phyloP scores from a whole-genome alignment of 37 sponge, comb jelly and placozoan genomes.

The Corticium candelabrum region DNA sequence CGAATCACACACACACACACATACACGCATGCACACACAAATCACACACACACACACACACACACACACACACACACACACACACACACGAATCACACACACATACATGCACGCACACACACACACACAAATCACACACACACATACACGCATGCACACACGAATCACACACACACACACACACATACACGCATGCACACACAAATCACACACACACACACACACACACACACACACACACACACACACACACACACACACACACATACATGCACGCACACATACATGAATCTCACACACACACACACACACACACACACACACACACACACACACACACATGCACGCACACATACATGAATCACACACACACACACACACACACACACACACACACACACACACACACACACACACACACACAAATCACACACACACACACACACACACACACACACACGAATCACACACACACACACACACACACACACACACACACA shows the following conservation, averaged over 20 bases:
- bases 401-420: conserved; percentile 3
- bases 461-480: too few relatives aligned
- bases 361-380: conserved; percentile 5
- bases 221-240: conserved; percentile 3
- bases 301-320: conserved; percentile 5
- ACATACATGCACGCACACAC: too few relatives aligned
- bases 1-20: background rate
- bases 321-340: conserved; percentile 5
- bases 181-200: conserved; percentile 11
- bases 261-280: background rate
- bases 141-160: background rate
- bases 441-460: conserved; percentile 7
- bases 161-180: background rate
- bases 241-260: too few relatives aligned
- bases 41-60: background rate
- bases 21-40: conserved; percentile 9
- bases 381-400: conserved; percentile 5
- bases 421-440: background rate
- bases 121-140: background rate
- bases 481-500: conserved; percentile 5
- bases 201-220: too few relatives aligned
- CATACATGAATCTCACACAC: background rate
- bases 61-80: background rate
- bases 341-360: too few relatives aligned
- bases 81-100: too few relatives aligned